Evolutionary conservation across 2,797 vertebrate species (phyloP).

Genomic region (Betta splendens): DNA sequence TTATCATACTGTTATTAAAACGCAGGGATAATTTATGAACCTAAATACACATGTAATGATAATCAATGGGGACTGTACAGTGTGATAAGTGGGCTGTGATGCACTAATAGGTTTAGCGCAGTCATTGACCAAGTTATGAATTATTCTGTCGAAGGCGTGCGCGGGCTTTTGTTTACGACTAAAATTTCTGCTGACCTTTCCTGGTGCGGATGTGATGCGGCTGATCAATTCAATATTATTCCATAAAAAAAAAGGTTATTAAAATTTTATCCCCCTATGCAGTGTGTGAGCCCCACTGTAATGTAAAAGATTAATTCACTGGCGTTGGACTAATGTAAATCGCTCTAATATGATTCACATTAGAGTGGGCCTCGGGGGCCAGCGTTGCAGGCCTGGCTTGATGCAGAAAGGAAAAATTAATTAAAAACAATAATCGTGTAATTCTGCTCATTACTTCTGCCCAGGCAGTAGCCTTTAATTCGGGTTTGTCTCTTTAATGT

Average conservation of each 20-base stretch:
- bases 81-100: conserved; percentile 27
- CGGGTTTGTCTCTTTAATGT: conserved; percentile 54
- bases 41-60: conserved; percentile 59
- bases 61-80: conserved; percentile 57
- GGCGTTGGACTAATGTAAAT: conserved; percentile 60
- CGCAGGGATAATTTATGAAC: conserved; percentile 55
- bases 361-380: conserved; percentile 62
- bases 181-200: conserved; percentile 67
- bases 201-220: conserved; percentile 46
- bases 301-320: conserved; percentile 67
- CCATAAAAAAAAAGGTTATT: conserved; percentile 55
- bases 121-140: conserved; percentile 58
- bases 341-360: conserved; percentile 64
- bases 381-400: conserved; percentile 44
- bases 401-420: conserved; percentile 68
- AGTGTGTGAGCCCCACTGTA: conserved; percentile 40
- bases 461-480: conserved; percentile 55
- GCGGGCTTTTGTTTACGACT: conserved; percentile 59
- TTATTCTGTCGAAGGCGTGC: conserved; percentile 38
- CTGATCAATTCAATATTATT: conserved; percentile 70
- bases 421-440: conserved; percentile 74
- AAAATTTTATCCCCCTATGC: conserved; percentile 59
- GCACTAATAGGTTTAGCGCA: conserved; percentile 49
- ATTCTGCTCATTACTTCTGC: conserved; percentile 63
- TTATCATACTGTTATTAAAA: conserved; percentile 64